These are phyloP conservation scores for Pholis gunnellus DNA, from an alignment of 2,113 vertebrate species.

Conservation along the genomic window DNA sequence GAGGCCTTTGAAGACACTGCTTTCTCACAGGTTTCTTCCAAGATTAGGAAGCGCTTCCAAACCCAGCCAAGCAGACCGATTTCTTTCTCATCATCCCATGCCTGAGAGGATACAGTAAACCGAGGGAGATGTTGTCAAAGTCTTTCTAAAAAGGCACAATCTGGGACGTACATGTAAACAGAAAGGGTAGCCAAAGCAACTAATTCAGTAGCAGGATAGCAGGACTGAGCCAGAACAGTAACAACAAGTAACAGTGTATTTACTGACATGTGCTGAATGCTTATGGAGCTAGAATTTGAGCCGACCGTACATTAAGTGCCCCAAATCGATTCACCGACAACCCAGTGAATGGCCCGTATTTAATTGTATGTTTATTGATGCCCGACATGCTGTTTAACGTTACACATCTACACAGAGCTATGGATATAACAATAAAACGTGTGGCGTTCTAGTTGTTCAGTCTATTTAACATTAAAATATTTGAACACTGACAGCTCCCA, in stretches of 20 bases:
- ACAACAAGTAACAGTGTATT: not conserved
- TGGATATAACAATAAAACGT: not conserved
- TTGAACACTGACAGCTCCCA: not conserved
- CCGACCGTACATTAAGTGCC: not conserved
- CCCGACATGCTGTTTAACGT: not conserved
- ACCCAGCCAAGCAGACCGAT: not conserved
- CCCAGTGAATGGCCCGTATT: not conserved
- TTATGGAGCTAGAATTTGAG: not conserved
- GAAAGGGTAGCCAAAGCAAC: not conserved
- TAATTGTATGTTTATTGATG: not conserved
- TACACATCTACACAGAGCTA: not conserved
- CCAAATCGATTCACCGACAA: not conserved
- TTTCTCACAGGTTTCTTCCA: constrained; percentile 1
- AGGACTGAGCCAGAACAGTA: not conserved
- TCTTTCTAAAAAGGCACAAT: not conserved
- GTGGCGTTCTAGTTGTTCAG: not conserved
- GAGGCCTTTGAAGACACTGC: constrained; percentile 11
- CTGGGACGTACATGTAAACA: not conserved
- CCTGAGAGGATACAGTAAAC: not conserved
- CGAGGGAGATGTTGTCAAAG: not conserved
- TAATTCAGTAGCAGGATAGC: not conserved
- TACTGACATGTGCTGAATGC: not conserved
- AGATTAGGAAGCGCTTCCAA: constrained; percentile 8
- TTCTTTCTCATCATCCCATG: constrained; percentile 4
- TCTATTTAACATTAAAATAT: not conserved